Percentiles rank a stretch among this genome's conserved stretches.
Evolutionary conservation across 1,140 invertebrate genomes (phyloP).

Genomic region (Schlechtendalia chinensis): DNA sequence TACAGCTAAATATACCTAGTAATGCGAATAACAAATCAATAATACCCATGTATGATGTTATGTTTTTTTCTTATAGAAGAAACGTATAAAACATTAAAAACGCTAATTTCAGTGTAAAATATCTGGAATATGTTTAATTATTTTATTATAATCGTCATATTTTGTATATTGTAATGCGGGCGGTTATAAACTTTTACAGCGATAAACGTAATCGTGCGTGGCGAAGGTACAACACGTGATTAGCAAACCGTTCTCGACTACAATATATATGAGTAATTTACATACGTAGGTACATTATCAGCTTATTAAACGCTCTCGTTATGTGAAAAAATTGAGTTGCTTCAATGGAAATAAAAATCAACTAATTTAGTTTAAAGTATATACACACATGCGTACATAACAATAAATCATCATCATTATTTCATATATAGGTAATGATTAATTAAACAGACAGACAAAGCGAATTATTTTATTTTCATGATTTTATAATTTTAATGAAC

Average conservation of each 20-base stretch:
- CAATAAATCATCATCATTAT: not conserved
- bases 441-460: not conserved
- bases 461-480: not conserved
- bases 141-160: not conserved
- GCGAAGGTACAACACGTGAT: conserved; percentile 17
- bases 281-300: not conserved
- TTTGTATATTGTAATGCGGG: not conserved
- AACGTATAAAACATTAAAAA: not conserved
- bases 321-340: not conserved
- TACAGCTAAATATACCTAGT: no score
- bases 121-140: not conserved
- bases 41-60: no score
- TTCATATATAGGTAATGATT: not conserved
- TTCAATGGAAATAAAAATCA: not conserved
- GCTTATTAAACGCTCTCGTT: not conserved
- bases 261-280: not conserved
- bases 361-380: not conserved
- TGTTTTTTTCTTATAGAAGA: no score
- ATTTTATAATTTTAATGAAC: not conserved
- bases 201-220: not conserved
- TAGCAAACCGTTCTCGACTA: not conserved
- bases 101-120: not conserved
- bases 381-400: not conserved
- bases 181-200: not conserved
- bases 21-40: no score